A percentile compares a stretch with the other conserved stretches of the same genome.
Conservation (phyloP, 2,888 invertebrate genomes). For the Diarsia mendica region DNA sequence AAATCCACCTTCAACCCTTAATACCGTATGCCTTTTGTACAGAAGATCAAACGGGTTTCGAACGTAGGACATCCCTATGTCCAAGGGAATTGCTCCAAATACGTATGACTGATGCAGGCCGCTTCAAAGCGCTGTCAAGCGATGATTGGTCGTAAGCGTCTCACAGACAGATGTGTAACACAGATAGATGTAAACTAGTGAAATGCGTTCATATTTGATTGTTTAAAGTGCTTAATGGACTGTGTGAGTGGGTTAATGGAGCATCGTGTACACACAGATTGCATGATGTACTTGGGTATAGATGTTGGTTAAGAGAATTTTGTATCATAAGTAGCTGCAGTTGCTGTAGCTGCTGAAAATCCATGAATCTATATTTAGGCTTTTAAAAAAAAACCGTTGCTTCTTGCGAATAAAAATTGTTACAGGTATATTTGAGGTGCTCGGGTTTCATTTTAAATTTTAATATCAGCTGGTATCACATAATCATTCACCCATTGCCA, state of each 20-base stretch:
- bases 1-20: not conserved
- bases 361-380: too few species aligned
- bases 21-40: slow-evolving; percentile 36
- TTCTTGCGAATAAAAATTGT: too few species aligned
- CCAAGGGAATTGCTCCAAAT: slow-evolving; percentile 10
- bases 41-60: slow-evolving; percentile 4
- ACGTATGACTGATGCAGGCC: slow-evolving; percentile 37
- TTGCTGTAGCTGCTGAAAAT: too few species aligned
- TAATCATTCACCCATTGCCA: too few species aligned
- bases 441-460: too few species aligned
- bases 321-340: too few species aligned
- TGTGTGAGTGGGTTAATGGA: slow-evolving; percentile 31
- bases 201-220: slow-evolving; percentile 44
- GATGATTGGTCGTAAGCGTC: slow-evolving; percentile 29
- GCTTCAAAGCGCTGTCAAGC: slow-evolving; percentile 55
- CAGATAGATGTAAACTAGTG: not conserved
- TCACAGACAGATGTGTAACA: not conserved
- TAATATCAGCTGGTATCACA: too few species aligned
- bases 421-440: too few species aligned
- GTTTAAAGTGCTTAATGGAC: slow-evolving; percentile 43
- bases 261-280: not conserved
- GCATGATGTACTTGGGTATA: not conserved
- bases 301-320: too few species aligned
- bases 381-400: too few species aligned
- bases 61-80: too few species aligned